Conservation (phyloP, 2,797 vertebrate species). For the Darevskia mixta region DNA sequence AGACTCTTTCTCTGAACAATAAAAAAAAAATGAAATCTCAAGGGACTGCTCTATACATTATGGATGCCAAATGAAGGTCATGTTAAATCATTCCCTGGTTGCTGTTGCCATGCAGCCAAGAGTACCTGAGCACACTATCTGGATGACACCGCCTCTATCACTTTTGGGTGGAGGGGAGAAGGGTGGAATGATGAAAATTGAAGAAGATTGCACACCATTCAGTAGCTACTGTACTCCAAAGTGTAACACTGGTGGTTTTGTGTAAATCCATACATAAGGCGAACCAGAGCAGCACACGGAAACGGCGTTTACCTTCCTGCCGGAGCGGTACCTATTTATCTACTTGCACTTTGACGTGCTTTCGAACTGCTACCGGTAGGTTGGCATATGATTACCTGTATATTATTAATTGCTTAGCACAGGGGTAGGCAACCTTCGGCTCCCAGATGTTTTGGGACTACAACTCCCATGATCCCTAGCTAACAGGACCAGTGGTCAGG, state of each 20-base stretch:
- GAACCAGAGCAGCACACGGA: too few relatives aligned
- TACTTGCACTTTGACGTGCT: too few relatives aligned
- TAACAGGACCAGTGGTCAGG: too few relatives aligned
- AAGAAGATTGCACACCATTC: too few relatives aligned
- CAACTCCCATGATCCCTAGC: too few relatives aligned
- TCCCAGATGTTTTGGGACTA: too few relatives aligned
- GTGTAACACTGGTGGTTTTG: background rate
- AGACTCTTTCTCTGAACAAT: conserved; percentile 54
- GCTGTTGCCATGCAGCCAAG: background rate
- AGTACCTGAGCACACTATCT: background rate
- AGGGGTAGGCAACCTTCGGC: too few relatives aligned
- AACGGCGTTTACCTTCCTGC: too few relatives aligned
- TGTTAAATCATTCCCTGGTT: conserved; percentile 1
- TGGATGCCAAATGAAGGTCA: conserved; percentile 18
- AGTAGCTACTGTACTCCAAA: background rate
- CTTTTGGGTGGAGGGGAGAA: background rate
- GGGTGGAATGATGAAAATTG: background rate
- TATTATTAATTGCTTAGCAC: background rate
- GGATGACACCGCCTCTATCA: too few relatives aligned
- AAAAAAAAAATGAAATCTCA: conserved; percentile 25
- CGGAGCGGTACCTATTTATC: too few relatives aligned
- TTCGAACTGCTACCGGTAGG: too few relatives aligned
- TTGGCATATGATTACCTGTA: background rate
- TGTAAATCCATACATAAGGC: background rate
- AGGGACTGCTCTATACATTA: conserved; percentile 33